Conservation (phyloP, 2,888 invertebrate species). For the Helleia helle region DNA sequence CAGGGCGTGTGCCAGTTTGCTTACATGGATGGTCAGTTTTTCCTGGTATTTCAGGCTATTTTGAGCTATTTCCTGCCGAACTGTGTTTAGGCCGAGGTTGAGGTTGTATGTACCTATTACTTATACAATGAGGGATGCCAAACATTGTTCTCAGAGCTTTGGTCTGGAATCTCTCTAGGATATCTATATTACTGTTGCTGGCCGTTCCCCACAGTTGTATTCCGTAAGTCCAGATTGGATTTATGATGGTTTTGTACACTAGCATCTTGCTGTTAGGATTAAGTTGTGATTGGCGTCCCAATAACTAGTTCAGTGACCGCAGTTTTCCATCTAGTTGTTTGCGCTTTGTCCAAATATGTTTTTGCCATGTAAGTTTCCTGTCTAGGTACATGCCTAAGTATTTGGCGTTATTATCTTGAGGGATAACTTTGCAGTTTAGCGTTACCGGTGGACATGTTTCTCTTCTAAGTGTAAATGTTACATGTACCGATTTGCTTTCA, state of each 20-base stretch:
- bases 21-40: too few species aligned
- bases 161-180: not conserved
- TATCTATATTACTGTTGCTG: conserved; percentile 5
- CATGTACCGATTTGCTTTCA: not conserved
- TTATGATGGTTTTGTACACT: conserved; percentile 10
- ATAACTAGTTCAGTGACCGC: conserved; percentile 5
- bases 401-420: conserved; percentile 17
- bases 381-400: conserved; percentile 22
- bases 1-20: too few species aligned
- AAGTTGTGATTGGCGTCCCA: not conserved
- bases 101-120: too few species aligned
- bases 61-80: too few species aligned
- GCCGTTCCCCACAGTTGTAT: conserved; percentile 8
- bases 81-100: too few species aligned
- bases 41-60: too few species aligned
- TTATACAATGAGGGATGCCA: too few species aligned
- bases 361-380: conserved; percentile 18
- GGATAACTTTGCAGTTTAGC: conserved; percentile 11
- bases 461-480: conserved; percentile 8
- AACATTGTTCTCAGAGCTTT: too few species aligned
- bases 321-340: conserved; percentile 8
- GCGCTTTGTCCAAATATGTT: conserved; percentile 19
- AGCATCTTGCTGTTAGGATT: not conserved
- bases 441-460: conserved; percentile 18
- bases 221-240: conserved; percentile 11